Evolutionary conservation across 2,888 invertebrate genomes (phyloP), one percentile per base, ranked within the genome.

Genomic region (Limnephilus marmoratus): DNA sequence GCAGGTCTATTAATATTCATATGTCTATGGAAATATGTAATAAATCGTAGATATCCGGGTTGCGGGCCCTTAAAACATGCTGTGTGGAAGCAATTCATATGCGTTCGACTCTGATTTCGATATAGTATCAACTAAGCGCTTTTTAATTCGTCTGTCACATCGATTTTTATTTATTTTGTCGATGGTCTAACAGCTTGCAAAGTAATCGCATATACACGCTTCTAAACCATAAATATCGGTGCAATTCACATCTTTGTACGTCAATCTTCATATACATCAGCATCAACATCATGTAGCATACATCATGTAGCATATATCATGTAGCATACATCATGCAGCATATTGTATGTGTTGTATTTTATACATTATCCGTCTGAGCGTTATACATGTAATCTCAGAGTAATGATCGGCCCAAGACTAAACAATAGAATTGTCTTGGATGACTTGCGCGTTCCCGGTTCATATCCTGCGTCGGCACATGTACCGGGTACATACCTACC

Each of bases 391-490:
- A 92, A 92, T 92, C 92, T 90, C 87, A 18, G 68, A 34, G 90
- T 88, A 92, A 93, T 93, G 91, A 93, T 93, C 92, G 92, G 68
- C 34, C 34, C 53, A 81, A 3, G 11, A 34, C 90, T 91, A 93
- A 92, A 93, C 93, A 93, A 93, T 93, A 93, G 92, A 93, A 93
- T 93, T 93, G 92, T 93, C 90, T 91, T 68, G 45, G 92, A 91
- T 92, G 93, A 93, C 93, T 93, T 92, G 87, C 87, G 87, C 53
- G 31, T 49, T 87, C 31, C 87, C 68, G 68, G 45, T 85, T 85
- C 24, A 13, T 37, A 41, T 85, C 37, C 41, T 29, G 29, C 82
- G 13, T 11, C 82, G 29, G 29, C 82, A 82, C 82, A 82, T 82
- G 34, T 34, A 82, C 31, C 31, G 13, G 49, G 49, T 49, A 15